Base-by-base conservation (phyloP, 2,797 vertebrate genomes). In the Mus caroli region DNA sequence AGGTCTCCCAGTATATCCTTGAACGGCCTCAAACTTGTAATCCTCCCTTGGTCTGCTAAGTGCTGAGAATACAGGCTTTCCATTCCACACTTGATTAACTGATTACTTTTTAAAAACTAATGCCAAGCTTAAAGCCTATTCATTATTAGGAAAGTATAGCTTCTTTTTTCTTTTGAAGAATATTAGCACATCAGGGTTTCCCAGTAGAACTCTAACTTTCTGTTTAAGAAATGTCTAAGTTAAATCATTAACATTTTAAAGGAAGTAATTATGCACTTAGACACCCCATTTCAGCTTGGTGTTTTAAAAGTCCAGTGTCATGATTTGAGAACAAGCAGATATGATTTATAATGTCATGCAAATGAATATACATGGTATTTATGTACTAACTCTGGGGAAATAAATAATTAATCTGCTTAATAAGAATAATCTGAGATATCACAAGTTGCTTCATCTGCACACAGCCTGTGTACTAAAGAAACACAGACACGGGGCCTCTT, bases 351-450 rank as follows among this genome's bases (percentile, higher is more conserved):
- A 92, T 71, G 40, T 95, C 96, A 95, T 94, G 89, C 86, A 97
- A 97, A 92, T 93, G 94, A 94, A 94, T 96, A 97, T 94, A 94
- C 93, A 97, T 77, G 96, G 84, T 37, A 96, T 60, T 94, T 43
- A 96, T 28, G 28, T 62, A 97, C 95, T 28, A 94, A 77, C 82
- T 31, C 87, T 85, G 95, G 34, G 79, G 83, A 96, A 96, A 96
- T 94, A 90, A 95, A 95, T 96, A 94, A 91, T 43, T 80, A 83
- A 87, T 97, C 96, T 96, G 83, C 91, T 97, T 97, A 97, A 83
- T 82, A 94, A 94, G 62, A 97, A 97, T 94, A 97, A 94, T 77
- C 77, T 89, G 96, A 92, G 60, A 60, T 52, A n/a, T 26, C 15
- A 60, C 73, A 91, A 92, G 46, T 31, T 94, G 73, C 91, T 89